Conservation (phyloP, 37 sponge, comb jelly and placozoan genomes). For the Mnemiopsis leidyi region DNA sequence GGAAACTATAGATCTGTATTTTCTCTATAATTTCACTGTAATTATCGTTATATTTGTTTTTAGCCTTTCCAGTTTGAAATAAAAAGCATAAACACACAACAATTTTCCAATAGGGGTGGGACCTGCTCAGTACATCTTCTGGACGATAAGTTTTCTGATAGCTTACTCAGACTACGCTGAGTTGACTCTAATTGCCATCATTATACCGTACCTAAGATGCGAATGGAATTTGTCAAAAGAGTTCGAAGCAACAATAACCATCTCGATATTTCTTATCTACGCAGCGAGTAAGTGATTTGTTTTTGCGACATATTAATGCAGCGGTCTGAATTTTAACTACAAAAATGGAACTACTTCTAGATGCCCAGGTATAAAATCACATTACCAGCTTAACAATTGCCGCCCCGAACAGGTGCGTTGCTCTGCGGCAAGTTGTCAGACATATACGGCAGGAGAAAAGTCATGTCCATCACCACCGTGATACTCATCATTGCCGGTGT, state of each 20-base stretch:
- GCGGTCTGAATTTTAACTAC: no score
- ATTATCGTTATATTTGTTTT: no score
- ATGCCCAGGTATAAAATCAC: no score
- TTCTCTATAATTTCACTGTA: no score
- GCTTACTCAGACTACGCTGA: slow-evolving; percentile 64
- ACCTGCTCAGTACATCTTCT: not conserved
- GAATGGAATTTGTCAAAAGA: slow-evolving; percentile 22
- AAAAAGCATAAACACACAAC: no score
- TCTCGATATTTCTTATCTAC: slow-evolving; percentile 49
- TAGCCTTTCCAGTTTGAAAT: no score
- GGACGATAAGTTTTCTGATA: slow-evolving; percentile 61
- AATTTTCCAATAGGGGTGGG: slow-evolving; percentile 14
- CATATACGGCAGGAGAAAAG: not conserved
- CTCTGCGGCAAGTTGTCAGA: slow-evolving; percentile 42
- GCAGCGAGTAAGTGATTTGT: slow-evolving; percentile 1
- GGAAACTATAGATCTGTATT: no score
- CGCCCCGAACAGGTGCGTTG: not conserved
- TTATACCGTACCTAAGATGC: slow-evolving; percentile 53
- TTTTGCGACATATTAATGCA: no score
- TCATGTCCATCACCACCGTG: slow-evolving; percentile 29
- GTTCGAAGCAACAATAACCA: slow-evolving; percentile 49
- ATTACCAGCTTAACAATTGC: no score
- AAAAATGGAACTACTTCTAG: no score
- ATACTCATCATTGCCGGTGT: not conserved
- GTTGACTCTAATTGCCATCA: slow-evolving; percentile 53